Evolutionary conservation across 2,888 invertebrate genomes (phyloP), one percentile per base, ranked within the genome.

Genomic region (Parascotia fuliginaria): DNA sequence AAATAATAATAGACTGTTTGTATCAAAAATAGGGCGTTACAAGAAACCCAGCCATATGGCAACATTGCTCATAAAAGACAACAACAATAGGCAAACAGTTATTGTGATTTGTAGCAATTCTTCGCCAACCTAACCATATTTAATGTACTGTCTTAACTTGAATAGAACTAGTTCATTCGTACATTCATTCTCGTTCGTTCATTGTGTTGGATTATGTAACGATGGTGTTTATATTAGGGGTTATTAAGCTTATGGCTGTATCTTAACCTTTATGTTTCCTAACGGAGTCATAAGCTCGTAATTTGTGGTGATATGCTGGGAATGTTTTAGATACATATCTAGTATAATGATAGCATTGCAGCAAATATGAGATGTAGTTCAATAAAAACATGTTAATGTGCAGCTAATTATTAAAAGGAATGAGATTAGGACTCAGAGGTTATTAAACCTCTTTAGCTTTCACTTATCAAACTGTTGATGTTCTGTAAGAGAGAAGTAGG

Each of bases 21-120:
- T 34, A 19, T 16, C 16, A 16, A 36, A 41, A 32, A 9, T 32
- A 32, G 41, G 41, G 13, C 16, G 13, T 34, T 34, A 36, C 36
- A 36, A 12, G 11, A 14, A 54, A 42, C 19, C 53, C 13, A 46
- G 39, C 36, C 36, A 65, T 65, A 55, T 48, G 62, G 48, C 41
- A 41, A 29, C 37, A 50, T 37, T 19, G 31, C 42, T 52, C 48
- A 50, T 61, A 42, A 65, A 61, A 55, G 31, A 48, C 40, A 60
- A 49, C 51, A 49, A 65, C 44, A 58, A 51, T 46, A 38, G 44
- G 11, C 6, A 22, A 34, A 51, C 51, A 65, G 51, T 65, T 66
- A 65, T 55, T 46, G 47, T 66, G 65, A 65, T 62, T 65, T 59
- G 63, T 66, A 4, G 49, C 54, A 24, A 51, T 55, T 66, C 52